Percentiles rank a stretch among this genome's conserved stretches.
Evolutionary conservation across 2,113 vertebrate species (phyloP).

Genomic region (Gavia stellata): DNA sequence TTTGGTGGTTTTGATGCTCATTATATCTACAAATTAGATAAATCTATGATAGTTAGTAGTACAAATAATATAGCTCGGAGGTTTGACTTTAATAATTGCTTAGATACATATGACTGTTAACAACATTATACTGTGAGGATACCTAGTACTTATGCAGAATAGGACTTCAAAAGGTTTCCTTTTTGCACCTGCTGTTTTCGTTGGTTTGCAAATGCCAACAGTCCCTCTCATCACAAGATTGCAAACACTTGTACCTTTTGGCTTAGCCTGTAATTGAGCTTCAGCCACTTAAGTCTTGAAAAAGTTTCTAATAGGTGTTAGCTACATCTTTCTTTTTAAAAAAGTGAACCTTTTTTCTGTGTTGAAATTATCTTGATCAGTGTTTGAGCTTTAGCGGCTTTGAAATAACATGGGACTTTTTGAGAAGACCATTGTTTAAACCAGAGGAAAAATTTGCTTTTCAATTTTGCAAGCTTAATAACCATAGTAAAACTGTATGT

Average conservation of each 20-base stretch:
- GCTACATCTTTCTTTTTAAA: not conserved
- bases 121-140: not conserved
- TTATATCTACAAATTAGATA: not conserved
- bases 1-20: rapidly evolving
- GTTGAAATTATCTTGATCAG: not conserved
- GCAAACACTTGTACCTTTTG: not conserved
- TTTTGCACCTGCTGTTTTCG: not conserved
- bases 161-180: not conserved
- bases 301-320: not conserved
- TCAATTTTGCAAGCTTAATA: not conserved
- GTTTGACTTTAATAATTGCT: not conserved
- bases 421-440: not conserved
- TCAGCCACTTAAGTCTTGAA: not conserved
- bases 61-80: not conserved
- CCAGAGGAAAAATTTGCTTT: not conserved
- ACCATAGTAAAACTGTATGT: not conserved
- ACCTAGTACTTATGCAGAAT: not conserved
- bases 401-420: not conserved
- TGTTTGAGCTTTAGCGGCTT: not conserved
- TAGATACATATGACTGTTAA: not conserved
- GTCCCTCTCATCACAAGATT: not conserved
- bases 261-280: not conserved
- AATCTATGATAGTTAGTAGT: not conserved
- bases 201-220: not conserved
- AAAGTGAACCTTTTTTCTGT: not conserved